phyloP scores from a whole-genome alignment of 2,888 invertebrate genomes.

The Lasius platythorax region DNA sequence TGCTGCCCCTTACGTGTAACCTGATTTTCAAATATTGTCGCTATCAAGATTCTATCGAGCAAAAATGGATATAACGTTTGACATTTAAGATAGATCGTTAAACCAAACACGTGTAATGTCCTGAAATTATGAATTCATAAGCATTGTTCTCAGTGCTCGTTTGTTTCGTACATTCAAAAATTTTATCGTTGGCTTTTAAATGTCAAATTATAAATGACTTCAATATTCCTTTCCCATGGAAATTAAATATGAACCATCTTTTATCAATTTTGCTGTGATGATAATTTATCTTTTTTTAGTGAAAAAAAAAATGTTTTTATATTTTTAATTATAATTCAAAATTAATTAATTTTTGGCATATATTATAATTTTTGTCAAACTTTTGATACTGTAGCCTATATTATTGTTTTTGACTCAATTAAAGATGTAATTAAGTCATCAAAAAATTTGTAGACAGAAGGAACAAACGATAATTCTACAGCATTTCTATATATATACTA shows the following conservation, averaged over 20 bases:
- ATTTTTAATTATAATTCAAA: not conserved
- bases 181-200: not conserved
- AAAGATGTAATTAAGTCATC: not conserved
- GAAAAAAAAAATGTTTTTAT: not conserved
- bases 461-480: not conserved
- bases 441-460: not conserved
- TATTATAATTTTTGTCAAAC: not conserved
- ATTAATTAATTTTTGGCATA: not conserved
- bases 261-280: not conserved
- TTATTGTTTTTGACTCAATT: not conserved
- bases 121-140: not conserved
- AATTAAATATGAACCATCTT: not conserved
- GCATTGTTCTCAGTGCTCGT: not conserved
- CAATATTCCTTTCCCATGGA: not conserved
- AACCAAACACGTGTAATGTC: constrained; percentile 22
- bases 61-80: constrained; percentile 31
- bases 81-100: constrained; percentile 26
- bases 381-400: not conserved
- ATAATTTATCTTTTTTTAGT: not conserved
- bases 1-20: constrained; percentile 46
- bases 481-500: not conserved
- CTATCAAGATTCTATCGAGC: constrained; percentile 41
- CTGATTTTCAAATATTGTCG: constrained; percentile 45
- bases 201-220: not conserved
- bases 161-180: not conserved